Evolutionary conservation across 2,888 invertebrate genomes (phyloP).

Genomic region (Orthosia incerta): DNA sequence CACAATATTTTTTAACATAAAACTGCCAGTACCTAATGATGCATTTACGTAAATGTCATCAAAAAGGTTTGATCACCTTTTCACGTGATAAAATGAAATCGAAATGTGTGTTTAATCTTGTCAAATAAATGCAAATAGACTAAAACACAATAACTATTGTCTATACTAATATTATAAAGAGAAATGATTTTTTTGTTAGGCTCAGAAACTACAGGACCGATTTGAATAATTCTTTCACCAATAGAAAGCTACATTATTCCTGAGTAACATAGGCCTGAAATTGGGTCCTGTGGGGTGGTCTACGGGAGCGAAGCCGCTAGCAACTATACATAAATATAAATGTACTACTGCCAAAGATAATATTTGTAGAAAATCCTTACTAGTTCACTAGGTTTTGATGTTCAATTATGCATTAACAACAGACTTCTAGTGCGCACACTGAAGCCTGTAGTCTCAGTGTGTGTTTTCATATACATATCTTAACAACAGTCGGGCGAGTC

Average conservation of each 20-base stretch:
- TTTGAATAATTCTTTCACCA: too few species aligned
- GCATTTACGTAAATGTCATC: background rate
- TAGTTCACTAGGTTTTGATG: conserved; percentile 9
- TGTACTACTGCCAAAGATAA: too few species aligned
- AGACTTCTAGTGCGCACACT: conserved; percentile 30
- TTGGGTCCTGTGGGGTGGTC: too few species aligned
- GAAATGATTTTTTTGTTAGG: too few species aligned
- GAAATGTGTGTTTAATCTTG: background rate
- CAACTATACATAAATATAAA: too few species aligned
- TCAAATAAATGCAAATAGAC: background rate
- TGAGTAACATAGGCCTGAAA: too few species aligned
- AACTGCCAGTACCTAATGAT: background rate
- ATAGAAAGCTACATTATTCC: too few species aligned
- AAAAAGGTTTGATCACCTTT: background rate
- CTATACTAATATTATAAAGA: too few species aligned
- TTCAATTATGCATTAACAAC: conserved; percentile 48
- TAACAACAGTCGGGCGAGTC: conserved; percentile 1
- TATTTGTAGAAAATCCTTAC: conserved; percentile 2
- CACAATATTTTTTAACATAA: background rate
- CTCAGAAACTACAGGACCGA: too few species aligned
- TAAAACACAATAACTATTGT: background rate
- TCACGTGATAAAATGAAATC: background rate
- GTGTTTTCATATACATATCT: conserved; percentile 15
- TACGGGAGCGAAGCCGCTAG: too few species aligned
- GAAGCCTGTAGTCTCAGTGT: conserved; percentile 26